Percentiles rank a stretch among this genome's conserved stretches.
phyloP scores from a whole-genome alignment of 2,888 invertebrate genomes.

The Phlogophora meticulosa region DNA sequence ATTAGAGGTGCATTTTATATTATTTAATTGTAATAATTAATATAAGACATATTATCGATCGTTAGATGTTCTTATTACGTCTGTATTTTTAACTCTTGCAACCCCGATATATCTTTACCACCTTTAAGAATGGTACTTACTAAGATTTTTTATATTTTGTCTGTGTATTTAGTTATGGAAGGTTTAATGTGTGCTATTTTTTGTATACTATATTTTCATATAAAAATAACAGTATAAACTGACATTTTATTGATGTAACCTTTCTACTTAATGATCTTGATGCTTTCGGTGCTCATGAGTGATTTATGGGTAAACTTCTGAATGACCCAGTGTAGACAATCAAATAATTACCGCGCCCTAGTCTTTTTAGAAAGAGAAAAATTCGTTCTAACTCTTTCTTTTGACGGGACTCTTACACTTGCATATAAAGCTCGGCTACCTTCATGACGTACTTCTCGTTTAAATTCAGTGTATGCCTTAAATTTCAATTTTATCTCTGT shows the following conservation, averaged over 20 bases:
- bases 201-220: conserved; percentile 60
- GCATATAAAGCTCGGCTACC: conserved; percentile 8
- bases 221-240: conserved; percentile 42
- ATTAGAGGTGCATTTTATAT: conserved; percentile 87
- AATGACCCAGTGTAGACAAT: conserved; percentile 24
- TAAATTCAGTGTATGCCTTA: neutral
- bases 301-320: conserved; percentile 11
- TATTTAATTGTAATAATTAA: conserved; percentile 63
- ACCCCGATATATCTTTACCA: conserved; percentile 63
- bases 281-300: conserved; percentile 37
- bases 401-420: conserved; percentile 41
- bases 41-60: conserved; percentile 67
- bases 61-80: conserved; percentile 71
- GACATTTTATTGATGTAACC: conserved; percentile 58
- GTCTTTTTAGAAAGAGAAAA: conserved; percentile 22
- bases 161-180: conserved; percentile 56
- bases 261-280: conserved; percentile 39
- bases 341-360: conserved; percentile 2
- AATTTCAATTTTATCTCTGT: conserved; percentile 2
- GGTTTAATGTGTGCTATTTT: conserved; percentile 61
- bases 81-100: conserved; percentile 71
- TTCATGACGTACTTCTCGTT: neutral
- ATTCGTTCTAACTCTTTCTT: conserved; percentile 11
- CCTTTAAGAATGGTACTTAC: conserved; percentile 51
- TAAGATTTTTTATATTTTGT: conserved; percentile 58